These are phyloP conservation scores for Cercopithecus neglectus DNA, from an alignment of 2,797 vertebrate genomes.

Conservation along the genomic window DNA sequence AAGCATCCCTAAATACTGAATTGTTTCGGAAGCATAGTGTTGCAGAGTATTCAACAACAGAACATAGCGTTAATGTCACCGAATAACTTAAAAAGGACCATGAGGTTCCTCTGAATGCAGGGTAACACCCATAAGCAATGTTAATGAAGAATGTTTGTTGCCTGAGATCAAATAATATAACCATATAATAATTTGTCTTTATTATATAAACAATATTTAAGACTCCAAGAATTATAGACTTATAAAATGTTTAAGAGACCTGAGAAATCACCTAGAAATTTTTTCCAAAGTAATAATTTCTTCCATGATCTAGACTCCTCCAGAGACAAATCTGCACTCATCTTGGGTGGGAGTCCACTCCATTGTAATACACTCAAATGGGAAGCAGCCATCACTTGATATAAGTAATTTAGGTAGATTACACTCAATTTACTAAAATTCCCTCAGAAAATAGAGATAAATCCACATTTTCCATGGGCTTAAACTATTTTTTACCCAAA, in stretches of 20 bases:
- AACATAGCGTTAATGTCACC: neutral
- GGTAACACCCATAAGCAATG: neutral
- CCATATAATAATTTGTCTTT: neutral
- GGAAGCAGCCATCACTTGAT: neutral
- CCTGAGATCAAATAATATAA: neutral
- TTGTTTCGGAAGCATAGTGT: neutral
- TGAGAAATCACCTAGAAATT: slow-evolving; percentile 1
- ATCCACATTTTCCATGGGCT: neutral
- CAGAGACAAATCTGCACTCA: neutral
- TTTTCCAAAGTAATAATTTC: neutral
- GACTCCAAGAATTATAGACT: slow-evolving; percentile 10
- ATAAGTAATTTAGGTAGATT: neutral
- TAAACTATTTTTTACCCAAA: slow-evolving; percentile 16
- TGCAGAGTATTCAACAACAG: neutral
- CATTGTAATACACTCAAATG: neutral
- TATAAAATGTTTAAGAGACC: neutral
- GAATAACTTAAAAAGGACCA: neutral
- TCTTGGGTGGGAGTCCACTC: neutral
- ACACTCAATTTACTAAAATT: slow-evolving; percentile 34
- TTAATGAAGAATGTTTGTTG: neutral
- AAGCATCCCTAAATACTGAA: neutral
- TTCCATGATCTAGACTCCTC: neutral
- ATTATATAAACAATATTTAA: neutral
- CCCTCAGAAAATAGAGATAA: neutral
- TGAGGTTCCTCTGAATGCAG: neutral